Base-by-base conservation (phyloP, 2,113 vertebrate genomes). In the Leptobrachium leishanense region DNA sequence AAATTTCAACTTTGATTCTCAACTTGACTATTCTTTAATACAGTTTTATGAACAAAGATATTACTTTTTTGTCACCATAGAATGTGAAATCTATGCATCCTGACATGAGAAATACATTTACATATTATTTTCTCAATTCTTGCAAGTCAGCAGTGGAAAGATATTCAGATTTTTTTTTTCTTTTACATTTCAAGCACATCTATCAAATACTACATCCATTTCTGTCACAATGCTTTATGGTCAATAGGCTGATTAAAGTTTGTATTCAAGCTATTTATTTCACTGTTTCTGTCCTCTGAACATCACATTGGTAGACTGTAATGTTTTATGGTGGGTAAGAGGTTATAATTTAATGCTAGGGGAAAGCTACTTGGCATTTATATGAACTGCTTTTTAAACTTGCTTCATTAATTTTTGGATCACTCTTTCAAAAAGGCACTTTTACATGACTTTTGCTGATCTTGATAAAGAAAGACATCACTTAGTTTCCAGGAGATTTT, bases 331-430 rank as follows among this genome's bases (percentile, higher is more conserved):
- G 59, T 41, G n/a, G 68, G n/a, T 8, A 70, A 50, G 43, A 64
- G 41, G 59, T 74, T 15, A 74, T 64, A 55, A 74, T 64, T 63
- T 65, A 74, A 74, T 46, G 41, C 59, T 64, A 39, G 43, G 15
- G 57, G 15, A 74, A 63, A 74, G 59, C 72, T 74, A 8, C 12
- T 64, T 74, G 57, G 42, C 72, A 74, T 74, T 74, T 74, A 64
- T 74, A 74, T 74, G 59, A 64, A 74, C 72, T 63, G 72, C 41
- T 74, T 74, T 68, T 11, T 6, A 13, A 63, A 64, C 72, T 74
- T 65, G 59, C 57, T 63, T 74, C 57, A 46, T 74, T 74, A 62
- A 74, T n/a, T 64, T 74, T 74, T 74, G 7, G 59, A 74, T 64
- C 43, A 70, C n/a, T 70, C 6, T 20, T 50, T 46, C 68, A 70